Conservation (phyloP, 2,888 invertebrate species). For the Proisotoma minuta region DNA sequence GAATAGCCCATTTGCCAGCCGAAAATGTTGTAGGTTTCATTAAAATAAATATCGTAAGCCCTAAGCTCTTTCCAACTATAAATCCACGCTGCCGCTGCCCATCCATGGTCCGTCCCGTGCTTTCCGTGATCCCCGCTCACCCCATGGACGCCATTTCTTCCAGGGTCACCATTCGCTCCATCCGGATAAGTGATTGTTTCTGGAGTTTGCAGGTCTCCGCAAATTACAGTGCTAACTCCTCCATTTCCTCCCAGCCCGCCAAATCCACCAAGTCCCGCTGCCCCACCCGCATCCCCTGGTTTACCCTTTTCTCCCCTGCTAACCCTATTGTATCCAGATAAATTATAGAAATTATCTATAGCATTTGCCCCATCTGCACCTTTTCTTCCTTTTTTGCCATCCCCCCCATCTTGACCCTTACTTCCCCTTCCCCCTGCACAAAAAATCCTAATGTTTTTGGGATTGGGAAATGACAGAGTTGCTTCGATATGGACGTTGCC, state of each 20-base stretch:
- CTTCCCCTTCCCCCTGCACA: neutral
- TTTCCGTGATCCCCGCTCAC: neutral
- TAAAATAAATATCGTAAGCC: neutral
- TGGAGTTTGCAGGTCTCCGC: too few species aligned
- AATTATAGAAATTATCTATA: too few species aligned
- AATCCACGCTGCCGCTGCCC: neutral
- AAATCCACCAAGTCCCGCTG: neutral
- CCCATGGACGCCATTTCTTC: neutral
- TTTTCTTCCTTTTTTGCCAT: neutral
- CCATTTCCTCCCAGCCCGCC: neutral
- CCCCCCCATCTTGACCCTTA: neutral
- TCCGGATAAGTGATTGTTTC: neutral
- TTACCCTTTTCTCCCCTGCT: neutral
- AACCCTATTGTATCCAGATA: neutral
- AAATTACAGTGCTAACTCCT: neutral
- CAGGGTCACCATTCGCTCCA: neutral
- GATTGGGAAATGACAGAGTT: neutral
- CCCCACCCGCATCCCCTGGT: neutral
- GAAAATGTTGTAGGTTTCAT: neutral
- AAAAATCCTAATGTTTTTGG: neutral
- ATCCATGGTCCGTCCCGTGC: neutral
- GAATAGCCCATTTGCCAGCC: too few species aligned
- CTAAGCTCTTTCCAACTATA: neutral
- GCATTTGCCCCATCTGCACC: neutral
- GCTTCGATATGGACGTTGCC: neutral